Base-by-base conservation (phyloP, 2,888 invertebrate species). In the Ferdinandea cuprea region DNA sequence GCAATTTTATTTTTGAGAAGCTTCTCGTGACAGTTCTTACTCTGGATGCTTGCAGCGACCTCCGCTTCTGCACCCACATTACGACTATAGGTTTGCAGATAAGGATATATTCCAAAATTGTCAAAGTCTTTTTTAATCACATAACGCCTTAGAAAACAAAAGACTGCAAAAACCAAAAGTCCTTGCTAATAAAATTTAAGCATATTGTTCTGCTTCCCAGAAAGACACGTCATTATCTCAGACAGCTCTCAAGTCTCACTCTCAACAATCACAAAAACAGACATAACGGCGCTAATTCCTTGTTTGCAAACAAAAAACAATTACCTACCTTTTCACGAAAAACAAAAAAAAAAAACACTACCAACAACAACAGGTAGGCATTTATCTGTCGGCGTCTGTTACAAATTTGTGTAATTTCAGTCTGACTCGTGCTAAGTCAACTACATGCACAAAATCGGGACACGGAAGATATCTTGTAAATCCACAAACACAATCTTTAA, bases 391-490 rank as follows among this genome's bases (percentile, higher is more conserved):
- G 7, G 6, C 15, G 40, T 15, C 8, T 13, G 40, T 15, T 40
- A 15, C 40, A 40, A 40, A 40, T 40, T 40, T 40, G 8, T 40
- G 40, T 40, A 15, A 40, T 40, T 40, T 40, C 40, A 13, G 15
- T 2, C 40, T 40, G 40, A 40, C 40, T 40, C 40, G 40, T 40
- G 40, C 40, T 15, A 15, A 3, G 40, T 7, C 13, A 40, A 40
- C 37, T 40, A 37, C 32, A 7, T 32, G 3, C n/a, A 37, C 15
- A 13, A 40, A 40, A 15, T 15, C 40, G 40, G 40, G 40, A 40
- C 40, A 40, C 6, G 15, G 8, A 40, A 40, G 13, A 40, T 37
- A 13, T 6, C 40, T n/a, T n/a, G 1, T 7, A 40, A 15, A 40
- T 40, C 15, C 15, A n/a, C n/a, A n/a, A n/a, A n/a, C n/a, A n/a